phyloP scores from a whole-genome alignment of 2,888 invertebrate species.

The Liodrosophila aerea region DNA sequence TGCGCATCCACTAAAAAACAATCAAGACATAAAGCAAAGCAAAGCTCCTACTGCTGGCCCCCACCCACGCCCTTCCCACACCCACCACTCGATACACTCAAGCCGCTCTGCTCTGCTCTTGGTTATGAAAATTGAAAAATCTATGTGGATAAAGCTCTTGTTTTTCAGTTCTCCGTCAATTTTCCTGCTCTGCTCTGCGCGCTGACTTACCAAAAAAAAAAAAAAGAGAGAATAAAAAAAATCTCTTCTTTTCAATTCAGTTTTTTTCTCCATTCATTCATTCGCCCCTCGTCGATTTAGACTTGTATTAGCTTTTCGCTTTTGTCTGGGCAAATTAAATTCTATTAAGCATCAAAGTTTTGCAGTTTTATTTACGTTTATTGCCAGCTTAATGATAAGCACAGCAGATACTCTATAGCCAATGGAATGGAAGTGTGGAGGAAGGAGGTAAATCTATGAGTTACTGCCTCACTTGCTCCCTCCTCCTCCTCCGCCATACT shows the following conservation, averaged over 20 bases:
- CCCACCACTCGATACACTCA: conserved; percentile 9
- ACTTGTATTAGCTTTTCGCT: conserved; percentile 5
- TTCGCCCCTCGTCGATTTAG: no score
- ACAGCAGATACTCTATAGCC: no score
- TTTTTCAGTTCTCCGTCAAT: not conserved
- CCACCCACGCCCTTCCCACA: not conserved
- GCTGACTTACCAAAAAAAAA: no score
- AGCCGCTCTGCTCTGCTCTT: conserved; percentile 12
- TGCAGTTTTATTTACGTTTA: conserved; percentile 46
- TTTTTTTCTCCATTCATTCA: no score
- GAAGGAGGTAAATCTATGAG: conserved; percentile 10
- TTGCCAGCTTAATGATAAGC: conserved; percentile 37
- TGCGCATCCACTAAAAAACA: conserved; percentile 62
- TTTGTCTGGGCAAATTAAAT: conserved; percentile 53
- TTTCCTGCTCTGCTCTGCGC: not conserved
- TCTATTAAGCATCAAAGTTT: conserved; percentile 48
- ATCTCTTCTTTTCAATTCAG: no score
- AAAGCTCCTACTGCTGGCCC: not conserved
- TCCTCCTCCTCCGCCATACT: no score
- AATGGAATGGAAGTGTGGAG: not conserved
- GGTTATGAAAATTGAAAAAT: conserved; percentile 74
- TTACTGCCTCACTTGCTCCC: conserved; percentile 4
- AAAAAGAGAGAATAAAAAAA: no score
- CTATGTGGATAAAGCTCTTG: conserved; percentile 35
- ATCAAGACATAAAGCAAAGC: conserved; percentile 62